Conservation (phyloP, 2,797 vertebrate species). For the Dendrocincla tyrannina region DNA sequence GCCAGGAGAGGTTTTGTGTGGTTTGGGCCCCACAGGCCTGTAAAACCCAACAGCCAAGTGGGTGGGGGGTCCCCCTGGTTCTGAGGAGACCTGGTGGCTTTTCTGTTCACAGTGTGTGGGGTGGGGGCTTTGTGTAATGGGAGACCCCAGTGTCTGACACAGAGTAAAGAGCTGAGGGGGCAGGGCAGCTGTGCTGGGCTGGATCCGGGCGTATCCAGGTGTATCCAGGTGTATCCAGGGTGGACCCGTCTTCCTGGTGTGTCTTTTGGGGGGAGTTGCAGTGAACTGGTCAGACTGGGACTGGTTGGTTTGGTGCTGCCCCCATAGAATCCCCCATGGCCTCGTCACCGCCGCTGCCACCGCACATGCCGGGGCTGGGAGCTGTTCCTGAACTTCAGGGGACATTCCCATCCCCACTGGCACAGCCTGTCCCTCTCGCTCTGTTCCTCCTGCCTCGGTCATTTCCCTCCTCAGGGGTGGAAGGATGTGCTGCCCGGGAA, state of each 20-base stretch:
- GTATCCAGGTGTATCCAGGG: fast-evolving
- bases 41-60: neutral
- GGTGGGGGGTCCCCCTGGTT: neutral
- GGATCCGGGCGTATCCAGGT: fast-evolving
- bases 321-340: neutral
- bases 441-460: neutral
- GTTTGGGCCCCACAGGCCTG: neutral
- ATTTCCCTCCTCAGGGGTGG: neutral
- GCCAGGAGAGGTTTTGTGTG: no score
- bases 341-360: fast-evolving
- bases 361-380: neutral
- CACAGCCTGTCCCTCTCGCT: neutral
- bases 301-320: neutral
- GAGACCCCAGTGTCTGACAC: no score
- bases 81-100: neutral
- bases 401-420: neutral
- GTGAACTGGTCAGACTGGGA: neutral
- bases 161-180: neutral
- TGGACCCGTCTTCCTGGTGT: fast-evolving
- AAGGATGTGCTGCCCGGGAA: neutral
- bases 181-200: neutral
- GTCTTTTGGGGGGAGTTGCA: neutral
- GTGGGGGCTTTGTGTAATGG: neutral
- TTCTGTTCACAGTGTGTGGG: no score
- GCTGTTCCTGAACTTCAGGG: no score